phyloP scores from a whole-genome alignment of 1,140 invertebrate species.

The Trachymyrmex cornetzi region DNA sequence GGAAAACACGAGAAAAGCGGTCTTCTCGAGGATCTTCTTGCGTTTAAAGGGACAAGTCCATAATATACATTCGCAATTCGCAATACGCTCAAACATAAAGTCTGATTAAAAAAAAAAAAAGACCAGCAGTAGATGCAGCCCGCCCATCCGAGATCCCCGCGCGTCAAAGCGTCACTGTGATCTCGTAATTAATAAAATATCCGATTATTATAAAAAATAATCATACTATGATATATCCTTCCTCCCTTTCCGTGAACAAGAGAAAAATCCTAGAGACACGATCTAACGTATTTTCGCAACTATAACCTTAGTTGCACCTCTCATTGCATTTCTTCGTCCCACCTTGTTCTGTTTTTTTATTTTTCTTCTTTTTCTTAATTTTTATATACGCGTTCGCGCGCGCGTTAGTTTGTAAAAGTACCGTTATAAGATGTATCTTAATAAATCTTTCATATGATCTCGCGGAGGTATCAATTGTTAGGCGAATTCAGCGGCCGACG shows the following conservation, averaged over 20 bases:
- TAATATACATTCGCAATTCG: not conserved
- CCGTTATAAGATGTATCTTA: slow-evolving; percentile 76
- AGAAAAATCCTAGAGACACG: slow-evolving; percentile 42
- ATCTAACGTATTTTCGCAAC: slow-evolving; percentile 53
- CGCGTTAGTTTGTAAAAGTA: slow-evolving; percentile 81
- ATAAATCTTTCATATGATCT: slow-evolving; percentile 85
- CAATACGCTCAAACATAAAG: not conserved
- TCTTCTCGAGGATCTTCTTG: slow-evolving; percentile 35
- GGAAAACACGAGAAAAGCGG: slow-evolving; percentile 42
- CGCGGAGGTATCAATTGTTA: slow-evolving; percentile 80
- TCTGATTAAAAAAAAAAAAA: not conserved
- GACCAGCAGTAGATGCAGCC: slow-evolving; percentile 79
- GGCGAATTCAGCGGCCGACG: slow-evolving; percentile 75
- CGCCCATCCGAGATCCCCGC: slow-evolving; percentile 86
- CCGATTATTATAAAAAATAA: slow-evolving; percentile 85
- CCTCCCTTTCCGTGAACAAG: slow-evolving; percentile 34
- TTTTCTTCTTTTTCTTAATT: slow-evolving; percentile 39
- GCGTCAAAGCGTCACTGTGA: slow-evolving; percentile 87
- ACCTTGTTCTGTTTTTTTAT: slow-evolving; percentile 29
- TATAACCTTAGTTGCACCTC: slow-evolving; percentile 39
- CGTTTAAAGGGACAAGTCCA: not conserved
- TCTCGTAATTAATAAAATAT: slow-evolving; percentile 87
- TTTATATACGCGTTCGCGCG: slow-evolving; percentile 54
- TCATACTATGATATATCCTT: slow-evolving; percentile 83
- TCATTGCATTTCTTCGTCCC: slow-evolving; percentile 47